Base-by-base conservation (phyloP, 2,888 invertebrate genomes). In the Ophion ventricosus region DNA sequence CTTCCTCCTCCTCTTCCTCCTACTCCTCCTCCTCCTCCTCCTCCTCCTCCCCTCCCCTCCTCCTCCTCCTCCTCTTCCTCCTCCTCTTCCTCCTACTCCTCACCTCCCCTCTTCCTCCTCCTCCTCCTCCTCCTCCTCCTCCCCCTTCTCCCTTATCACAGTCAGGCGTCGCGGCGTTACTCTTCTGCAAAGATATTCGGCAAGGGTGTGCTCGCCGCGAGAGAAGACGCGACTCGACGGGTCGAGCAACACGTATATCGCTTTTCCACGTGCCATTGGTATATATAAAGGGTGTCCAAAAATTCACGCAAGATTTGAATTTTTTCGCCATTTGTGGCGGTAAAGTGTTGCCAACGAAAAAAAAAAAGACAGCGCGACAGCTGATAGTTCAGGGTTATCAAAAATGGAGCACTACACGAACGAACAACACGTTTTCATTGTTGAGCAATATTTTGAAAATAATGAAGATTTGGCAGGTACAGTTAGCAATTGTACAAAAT, bases 171-270 rank as follows among this genome's bases (percentile, higher is more conserved):
- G 23, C 14, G 61, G 49, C 26, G 74, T 59, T 74, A 49, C 59
- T 49, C 5, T 23, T 4, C 49, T n/a, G 70, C 26, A 10, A 56
- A 35, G 43, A 43, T 43, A 14, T 63, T n/a, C 29, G 2, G 23
- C 35, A 64, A 5, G 40, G 25, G 17, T 35, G 17, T 35, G 29
- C 40, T 10, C 17, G 66, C 25, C 10, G 43, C 3, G 23, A 54
- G 61, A 49, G 49, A 29, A 63, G 23, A 43, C 23, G 17, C 40
- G 70, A 40, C 40, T 72, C 56, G 72, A 72, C 64, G 64, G 72
- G 63, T 17, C 64, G 56, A 2, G 56, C 35, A 67, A 64, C 49
- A 49, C 61, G 69, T 69, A 70, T 54, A 70, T 70, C 63, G 78
- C n/a, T 54, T 70, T 78, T 40, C 26, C 43, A 57, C 43, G 14